Evolutionary conservation across 2,888 invertebrate species (phyloP).

Genomic region (Leptopilina drosophilae): DNA sequence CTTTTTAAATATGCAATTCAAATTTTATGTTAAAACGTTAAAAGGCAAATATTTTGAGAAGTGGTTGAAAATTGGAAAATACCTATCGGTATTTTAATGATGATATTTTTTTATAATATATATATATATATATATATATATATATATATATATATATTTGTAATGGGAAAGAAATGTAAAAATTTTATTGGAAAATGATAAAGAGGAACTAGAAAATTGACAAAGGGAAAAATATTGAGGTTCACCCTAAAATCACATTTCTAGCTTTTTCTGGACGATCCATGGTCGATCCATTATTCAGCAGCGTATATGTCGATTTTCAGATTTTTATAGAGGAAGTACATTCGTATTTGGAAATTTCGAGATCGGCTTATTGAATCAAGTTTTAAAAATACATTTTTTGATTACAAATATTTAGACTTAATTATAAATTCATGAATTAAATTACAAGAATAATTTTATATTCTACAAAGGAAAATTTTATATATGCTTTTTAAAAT

Average conservation of each 20-base stretch:
- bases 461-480: background rate
- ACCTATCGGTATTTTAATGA: no score
- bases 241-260: constrained; percentile 27
- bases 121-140: background rate
- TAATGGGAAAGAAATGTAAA: background rate
- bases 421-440: no score
- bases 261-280: constrained; percentile 33
- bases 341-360: constrained; percentile 11
- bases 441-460: no score
- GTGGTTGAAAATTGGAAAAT: no score
- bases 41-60: no score
- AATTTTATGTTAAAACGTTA: background rate
- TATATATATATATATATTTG: background rate
- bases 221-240: constrained; percentile 29
- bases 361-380: background rate
- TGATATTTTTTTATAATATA: background rate
- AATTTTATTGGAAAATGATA: background rate
- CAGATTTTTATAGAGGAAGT: constrained; percentile 36
- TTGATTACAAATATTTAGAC: background rate
- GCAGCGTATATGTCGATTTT: constrained; percentile 25
- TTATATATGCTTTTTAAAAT: background rate
- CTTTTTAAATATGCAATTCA: background rate
- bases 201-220: constrained; percentile 22
- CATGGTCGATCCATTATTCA: constrained; percentile 39
- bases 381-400: background rate